Evolutionary conservation across 1,140 invertebrate genomes (phyloP), one percentile per base, ranked within the genome.

Genomic region (Hormaphis cornu): DNA sequence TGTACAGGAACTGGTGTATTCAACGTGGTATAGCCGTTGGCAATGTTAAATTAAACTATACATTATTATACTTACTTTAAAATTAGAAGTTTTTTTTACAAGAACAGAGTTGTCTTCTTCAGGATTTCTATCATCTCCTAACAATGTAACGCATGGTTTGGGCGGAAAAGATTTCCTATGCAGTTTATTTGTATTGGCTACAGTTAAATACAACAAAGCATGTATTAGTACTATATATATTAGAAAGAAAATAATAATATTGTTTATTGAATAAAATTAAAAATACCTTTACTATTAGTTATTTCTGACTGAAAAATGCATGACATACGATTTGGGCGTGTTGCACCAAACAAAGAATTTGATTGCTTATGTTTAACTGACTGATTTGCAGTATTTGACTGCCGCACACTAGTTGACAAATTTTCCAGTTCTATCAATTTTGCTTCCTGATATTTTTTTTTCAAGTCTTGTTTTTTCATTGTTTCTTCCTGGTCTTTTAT

Each of bases 111-210:
- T 30, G 20, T 66, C 44, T 50, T 50, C 35, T 33, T 50, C 3
- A 16, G 61, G 61, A 66, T 66, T 44, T n/a, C n/a, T n/a, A 22
- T 66, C 48, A 66, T 66, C 35, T 24, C 61, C 61, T 9, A 66
- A 16, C 12, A 42, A 66, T 16, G 61, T 66, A 14, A 50, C 48
- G 40, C 50, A 66, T 9, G 61, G 44, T 20, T n/a, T 35, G 14
- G 61, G 48, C 12, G 50, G 48, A 14, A 66, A 22, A 16, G 44
- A 50, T 9, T 50, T 20, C 9, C 50, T 44, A 35, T 50, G 44
- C 28, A 66, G 20, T 35, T 66, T 66, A 9, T 28, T 28, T 16
- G 40, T 2, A 35, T 66, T 30, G 10, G 10, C 61, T 66, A 22
- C 3, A 20, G 35, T 37, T 37, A 37, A 37, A 37, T 8, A 8